Evolutionary conservation across 1,140 invertebrate species (phyloP), one percentile per base, ranked within the genome.

Genomic region (Episyrphus balteatus): DNA sequence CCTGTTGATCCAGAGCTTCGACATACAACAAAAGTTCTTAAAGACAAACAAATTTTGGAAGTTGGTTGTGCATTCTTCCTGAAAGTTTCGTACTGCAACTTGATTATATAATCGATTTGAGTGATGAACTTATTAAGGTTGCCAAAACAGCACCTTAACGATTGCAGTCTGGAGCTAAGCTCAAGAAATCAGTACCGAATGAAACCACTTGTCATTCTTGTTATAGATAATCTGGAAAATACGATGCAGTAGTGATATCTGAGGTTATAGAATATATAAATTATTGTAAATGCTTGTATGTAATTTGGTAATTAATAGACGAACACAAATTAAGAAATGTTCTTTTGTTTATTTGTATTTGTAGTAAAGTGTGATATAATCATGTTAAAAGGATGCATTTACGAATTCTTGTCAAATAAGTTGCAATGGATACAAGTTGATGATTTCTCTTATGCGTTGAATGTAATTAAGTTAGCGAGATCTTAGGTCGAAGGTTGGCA

Each of bases 201-300:
- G 36, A 55, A 63, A 17, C 70, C 74, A 2, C 68, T 80, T 43
- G 77, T 86, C 59, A 75, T 86, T 9, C 76, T 82, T 59, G 59
- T 67, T 13, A 44, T 57, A 30, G 51, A 63, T 2, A 62, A 77
- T 54, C 41, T 50, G 13, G 64, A 36, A 48, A 54, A 30, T 94
- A 84, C 61, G 90, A 98, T 75, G 89, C 80, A 12, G 75, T 98
- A 14, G 77, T 94, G 5, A 78, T 80, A 3, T 92, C 90, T 7
- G 92, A 98, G 75, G 81, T 98, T 0, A 69, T 98, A 47, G 95
- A 99, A 67, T 95, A 99, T 73, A 84, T 98, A 0, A 59, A 73
- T 31, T 18, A 63, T 84, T 50, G 67, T 92, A 31, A 73, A 81
- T 51, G 74, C 78, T 61, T 75, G 84, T 88, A 77, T 78, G 72